Percentiles rank a stretch among this genome's conserved stretches.
phyloP scores from a whole-genome alignment of 2,797 vertebrate species.

The Kryptolebias ocellatus region DNA sequence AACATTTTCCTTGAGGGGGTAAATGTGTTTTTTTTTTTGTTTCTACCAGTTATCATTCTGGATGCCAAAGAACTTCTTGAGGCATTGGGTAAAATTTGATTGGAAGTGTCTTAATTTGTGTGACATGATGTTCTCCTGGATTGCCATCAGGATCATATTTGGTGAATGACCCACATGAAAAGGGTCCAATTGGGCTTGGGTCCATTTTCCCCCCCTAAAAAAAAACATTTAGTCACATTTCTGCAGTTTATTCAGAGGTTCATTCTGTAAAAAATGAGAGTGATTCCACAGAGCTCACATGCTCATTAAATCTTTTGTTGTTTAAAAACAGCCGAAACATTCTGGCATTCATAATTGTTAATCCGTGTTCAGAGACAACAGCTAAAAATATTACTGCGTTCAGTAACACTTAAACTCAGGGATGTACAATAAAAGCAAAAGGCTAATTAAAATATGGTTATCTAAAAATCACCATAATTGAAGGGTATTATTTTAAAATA shows the following conservation, averaged over 20 bases:
- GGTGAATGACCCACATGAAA: constrained; percentile 51
- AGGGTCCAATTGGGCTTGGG: constrained; percentile 14
- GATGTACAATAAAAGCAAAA: constrained; percentile 5
- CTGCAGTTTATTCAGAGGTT: constrained; percentile 1
- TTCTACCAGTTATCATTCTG: constrained; percentile 12
- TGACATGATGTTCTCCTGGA: constrained; percentile 38
- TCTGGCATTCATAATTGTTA: constrained; percentile 19
- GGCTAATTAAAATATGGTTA: constrained; percentile 5
- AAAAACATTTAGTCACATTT: constrained; percentile 16
- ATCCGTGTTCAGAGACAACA: constrained; percentile 20
- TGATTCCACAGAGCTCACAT: background rate
- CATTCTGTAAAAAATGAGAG: background rate
- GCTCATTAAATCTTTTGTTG: constrained; percentile 17
- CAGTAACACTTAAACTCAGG: constrained; percentile 20
- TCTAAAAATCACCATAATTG: constrained; percentile 1
- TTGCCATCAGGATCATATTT: constrained; percentile 47
- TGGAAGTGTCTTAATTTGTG: constrained; percentile 45
- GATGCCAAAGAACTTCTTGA: constrained; percentile 34
- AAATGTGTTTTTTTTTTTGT: too few species aligned
- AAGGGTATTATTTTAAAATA: constrained; percentile 1
- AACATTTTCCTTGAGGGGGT: constrained; percentile 2
- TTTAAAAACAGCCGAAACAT: constrained; percentile 19
- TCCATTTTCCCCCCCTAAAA: constrained; percentile 28
- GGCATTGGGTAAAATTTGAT: constrained; percentile 47
- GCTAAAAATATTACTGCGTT: constrained; percentile 29